Evolutionary conservation across 2,797 vertebrate species (phyloP).

Genomic region (Heteromormyrus szaboi): DNA sequence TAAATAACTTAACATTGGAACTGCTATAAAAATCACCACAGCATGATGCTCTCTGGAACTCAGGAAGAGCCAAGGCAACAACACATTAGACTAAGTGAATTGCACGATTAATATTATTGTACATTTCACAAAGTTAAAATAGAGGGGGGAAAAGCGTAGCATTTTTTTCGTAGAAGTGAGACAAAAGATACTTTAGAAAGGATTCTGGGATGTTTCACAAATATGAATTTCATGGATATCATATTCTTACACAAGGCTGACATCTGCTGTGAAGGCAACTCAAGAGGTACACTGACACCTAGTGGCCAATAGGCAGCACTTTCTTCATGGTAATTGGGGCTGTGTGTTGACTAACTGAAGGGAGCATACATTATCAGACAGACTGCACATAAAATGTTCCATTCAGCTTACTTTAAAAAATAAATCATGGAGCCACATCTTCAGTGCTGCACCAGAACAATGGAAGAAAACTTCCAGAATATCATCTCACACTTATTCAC

Average conservation of each 20-base stretch:
- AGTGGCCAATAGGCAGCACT: background rate
- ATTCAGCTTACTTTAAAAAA: background rate
- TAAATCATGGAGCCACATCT: background rate
- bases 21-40: background rate
- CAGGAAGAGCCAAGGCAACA: background rate
- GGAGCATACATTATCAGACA: background rate
- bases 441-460: background rate
- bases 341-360: background rate
- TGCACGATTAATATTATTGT: background rate
- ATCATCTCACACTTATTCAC: background rate
- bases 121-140: background rate
- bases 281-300: conserved; percentile 15
- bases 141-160: background rate
- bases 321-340: background rate
- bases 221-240: background rate
- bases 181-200: background rate
- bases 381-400: background rate
- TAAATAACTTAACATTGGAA: background rate
- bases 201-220: background rate
- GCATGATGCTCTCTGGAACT: background rate
- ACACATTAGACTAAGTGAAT: background rate
- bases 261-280: background rate
- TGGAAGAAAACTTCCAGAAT: background rate
- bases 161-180: background rate
- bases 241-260: background rate